Conservation (phyloP, 2,113 vertebrate species). For the Apteryx owenii region DNA sequence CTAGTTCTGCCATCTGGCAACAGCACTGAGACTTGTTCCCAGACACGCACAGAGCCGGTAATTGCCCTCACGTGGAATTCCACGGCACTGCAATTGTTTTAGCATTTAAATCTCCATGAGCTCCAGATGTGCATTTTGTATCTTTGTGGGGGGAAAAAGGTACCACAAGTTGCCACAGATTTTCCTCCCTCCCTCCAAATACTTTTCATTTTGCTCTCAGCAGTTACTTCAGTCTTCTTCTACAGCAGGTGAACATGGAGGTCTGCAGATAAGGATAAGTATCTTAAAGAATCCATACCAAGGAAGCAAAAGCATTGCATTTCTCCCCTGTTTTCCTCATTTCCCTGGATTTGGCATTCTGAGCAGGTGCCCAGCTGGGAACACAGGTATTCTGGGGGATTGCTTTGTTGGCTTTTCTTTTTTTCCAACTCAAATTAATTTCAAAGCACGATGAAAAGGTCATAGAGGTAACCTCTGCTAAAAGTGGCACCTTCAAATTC, state of each 20-base stretch:
- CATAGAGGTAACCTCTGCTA: neutral
- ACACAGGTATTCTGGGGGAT: neutral
- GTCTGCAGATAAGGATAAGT: neutral
- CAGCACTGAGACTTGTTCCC: slow-evolving; percentile 28
- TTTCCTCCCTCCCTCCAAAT: neutral
- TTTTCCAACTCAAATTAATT: neutral
- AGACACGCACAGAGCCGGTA: neutral
- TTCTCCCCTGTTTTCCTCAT: neutral
- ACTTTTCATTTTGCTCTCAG: neutral
- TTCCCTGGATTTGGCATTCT: fast-evolving
- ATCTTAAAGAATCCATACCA: neutral
- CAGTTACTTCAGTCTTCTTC: neutral
- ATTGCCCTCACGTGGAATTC: slow-evolving; percentile 59
- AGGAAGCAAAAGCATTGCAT: neutral
- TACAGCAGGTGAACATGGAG: neutral
- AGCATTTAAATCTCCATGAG: neutral
- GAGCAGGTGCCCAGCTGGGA: neutral
- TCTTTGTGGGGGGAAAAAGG: neutral
- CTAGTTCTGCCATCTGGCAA: slow-evolving; percentile 35
- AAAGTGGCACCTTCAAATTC: neutral
- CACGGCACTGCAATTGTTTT: slow-evolving; percentile 32
- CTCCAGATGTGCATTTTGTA: slow-evolving; percentile 1
- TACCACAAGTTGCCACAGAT: neutral
- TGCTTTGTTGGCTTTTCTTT: neutral
- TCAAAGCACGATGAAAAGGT: neutral